Evolutionary conservation across 1,140 invertebrate genomes (phyloP), one percentile per base, ranked within the genome.

Genomic region (Nylanderia fulva): DNA sequence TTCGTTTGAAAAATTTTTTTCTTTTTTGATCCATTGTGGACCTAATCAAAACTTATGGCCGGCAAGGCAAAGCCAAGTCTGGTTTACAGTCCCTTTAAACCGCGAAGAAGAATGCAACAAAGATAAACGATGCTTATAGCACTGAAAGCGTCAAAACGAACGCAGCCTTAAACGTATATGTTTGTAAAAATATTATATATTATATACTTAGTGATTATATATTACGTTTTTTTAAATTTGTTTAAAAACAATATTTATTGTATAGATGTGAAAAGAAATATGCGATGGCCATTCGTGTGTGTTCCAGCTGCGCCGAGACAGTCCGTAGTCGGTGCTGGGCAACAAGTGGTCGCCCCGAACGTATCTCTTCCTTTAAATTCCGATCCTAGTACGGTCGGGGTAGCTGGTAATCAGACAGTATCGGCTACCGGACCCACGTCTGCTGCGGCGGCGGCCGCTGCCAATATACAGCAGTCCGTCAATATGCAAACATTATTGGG

Each of bases 281-380:
- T 72, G 29, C 66, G 15, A 80, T n/a, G n/a, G n/a, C n/a, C n/a
- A n/a, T 39, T n/a, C 36, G 9, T 75, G 8, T 86, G 33, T 54
- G 33, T 80, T 85, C 27, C 24, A 89, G 75, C 84, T 69, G 91
- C 88, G 45, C 90, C 94, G 27, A 92, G 92, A 69, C 93, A 94
- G 86, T 74, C 93, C 1, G 93, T 92, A 15, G 93, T 93, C 52
- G 92, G 92, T 74, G 86, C 92, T 13, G 91, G 91, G 9, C 94
- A 94, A 77, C 93, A 93, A 92, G 95, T 94, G 74, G 95, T 94
- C 54, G 95, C 94, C 33, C 96, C 96, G 24, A 96, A 96, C 86
- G 96, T 96, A 61, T 96, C 95, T 88, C 93, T 96, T 88, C 96
- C 96, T 80, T 91, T 96, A 42, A 95, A 94, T 85, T 95, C 95